These are phyloP conservation scores for Sus cebifrons DNA, from an alignment of 2,797 vertebrate species.

Conservation along the genomic window DNA sequence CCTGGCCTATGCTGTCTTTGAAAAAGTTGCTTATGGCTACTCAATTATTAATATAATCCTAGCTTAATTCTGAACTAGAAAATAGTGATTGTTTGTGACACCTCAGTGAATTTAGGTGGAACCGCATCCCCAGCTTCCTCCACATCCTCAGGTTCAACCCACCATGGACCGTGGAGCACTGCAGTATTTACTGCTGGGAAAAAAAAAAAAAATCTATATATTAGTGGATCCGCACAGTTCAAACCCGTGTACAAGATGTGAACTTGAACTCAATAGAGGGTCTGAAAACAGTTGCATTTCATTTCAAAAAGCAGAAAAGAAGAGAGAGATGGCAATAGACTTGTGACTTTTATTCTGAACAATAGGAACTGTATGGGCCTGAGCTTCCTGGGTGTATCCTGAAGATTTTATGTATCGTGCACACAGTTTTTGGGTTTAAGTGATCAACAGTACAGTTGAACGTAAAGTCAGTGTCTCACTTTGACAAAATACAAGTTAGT, in stretches of 20 bases:
- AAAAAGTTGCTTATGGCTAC: background rate
- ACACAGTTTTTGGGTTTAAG: background rate
- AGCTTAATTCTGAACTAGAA: slow-evolving; percentile 42
- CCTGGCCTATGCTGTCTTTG: background rate
- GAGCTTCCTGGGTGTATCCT: background rate
- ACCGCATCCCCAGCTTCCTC: background rate
- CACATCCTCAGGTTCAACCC: background rate
- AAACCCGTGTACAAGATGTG: background rate
- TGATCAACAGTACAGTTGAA: background rate
- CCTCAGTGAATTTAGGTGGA: background rate
- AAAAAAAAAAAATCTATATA: background rate
- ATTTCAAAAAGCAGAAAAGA: background rate
- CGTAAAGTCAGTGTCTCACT: slow-evolving; percentile 28
- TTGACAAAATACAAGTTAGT: slow-evolving; percentile 24
- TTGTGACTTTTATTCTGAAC: background rate
- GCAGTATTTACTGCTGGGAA: background rate
- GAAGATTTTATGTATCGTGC: too few species aligned
- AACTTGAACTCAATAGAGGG: background rate
- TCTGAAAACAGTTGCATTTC: background rate
- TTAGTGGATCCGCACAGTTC: background rate
- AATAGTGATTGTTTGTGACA: background rate
- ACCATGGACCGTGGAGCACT: background rate
- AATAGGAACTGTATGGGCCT: background rate
- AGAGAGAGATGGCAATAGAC: background rate
- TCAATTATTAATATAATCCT: background rate